Base-by-base conservation (phyloP, 1,140 invertebrate species). In the Leucophenga varia region DNA sequence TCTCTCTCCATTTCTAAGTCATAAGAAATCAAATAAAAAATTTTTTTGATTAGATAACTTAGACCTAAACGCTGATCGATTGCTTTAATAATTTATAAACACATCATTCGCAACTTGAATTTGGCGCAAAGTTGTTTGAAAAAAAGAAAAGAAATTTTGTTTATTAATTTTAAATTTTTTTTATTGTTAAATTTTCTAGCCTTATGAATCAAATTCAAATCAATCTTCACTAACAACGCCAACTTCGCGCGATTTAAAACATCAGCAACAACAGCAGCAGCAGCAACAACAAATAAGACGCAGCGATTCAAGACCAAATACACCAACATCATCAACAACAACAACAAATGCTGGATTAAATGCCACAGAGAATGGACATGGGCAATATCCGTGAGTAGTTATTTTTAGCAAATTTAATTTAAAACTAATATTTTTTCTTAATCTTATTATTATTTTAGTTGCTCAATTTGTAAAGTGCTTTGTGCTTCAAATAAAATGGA, bases 401-500 rank as follows among this genome's bases (percentile, higher is more conserved):
- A 21, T 5, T 22, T 36, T 34, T 38, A 14, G 34, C 7, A 22
- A 32, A 37, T 37, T 7, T 5, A n/a, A 37, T 5, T 36, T 36
- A 22, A n/a, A 20, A 30, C 1, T 17, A 36, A 25, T 16, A 32
- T 12, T 41, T 32, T 54, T 32, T 38, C 40, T n/a, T 14, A 43
- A 13, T 14, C 37, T 19, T 41, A 70, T 63, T 57, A n/a, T n/a
- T n/a, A n/a, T n/a, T 77, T 59, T 52, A 84, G 85, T 54, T 90
- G 87, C 74, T 89, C 88, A 76, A 86, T 89, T 59, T 90, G 88
- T 69, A 82, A 85, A 56, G 83, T 83, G 44, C 76, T 84, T 21
- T 87, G 83, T 75, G 79, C 83, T 14, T 80, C 84, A 41, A 81
- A 80, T 43, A 85, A 88, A 56, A 87, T 90, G 86, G 86, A 90